Percentiles rank a stretch among this genome's conserved stretches.
Evolutionary conservation across 2,113 vertebrate genomes (phyloP).

Genomic region (Tauraco erythrolophus): DNA sequence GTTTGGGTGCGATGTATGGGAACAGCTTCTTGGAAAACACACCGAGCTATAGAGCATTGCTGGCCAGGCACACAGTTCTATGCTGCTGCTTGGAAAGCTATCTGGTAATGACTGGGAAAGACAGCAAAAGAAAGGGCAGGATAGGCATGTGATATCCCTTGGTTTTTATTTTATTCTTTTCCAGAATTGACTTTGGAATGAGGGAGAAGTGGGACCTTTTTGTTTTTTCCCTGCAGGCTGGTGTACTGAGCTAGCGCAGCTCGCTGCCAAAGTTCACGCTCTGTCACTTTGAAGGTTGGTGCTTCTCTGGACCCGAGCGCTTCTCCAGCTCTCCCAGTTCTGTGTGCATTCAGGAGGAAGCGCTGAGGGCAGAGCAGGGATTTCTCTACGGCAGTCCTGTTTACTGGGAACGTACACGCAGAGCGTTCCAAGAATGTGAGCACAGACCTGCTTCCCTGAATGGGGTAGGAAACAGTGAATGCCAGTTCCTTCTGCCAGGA

Average conservation of each 20-base stretch:
- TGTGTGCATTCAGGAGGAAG: not conserved
- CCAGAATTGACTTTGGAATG: not conserved
- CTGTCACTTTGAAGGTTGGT: not conserved
- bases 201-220: not conserved
- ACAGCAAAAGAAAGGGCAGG: not conserved
- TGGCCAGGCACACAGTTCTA: accelerated
- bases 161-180: not conserved
- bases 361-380: not conserved
- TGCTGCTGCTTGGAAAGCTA: not conserved
- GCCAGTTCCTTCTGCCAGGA: not conserved
- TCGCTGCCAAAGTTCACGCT: accelerated
- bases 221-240: not conserved
- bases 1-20: accelerated
- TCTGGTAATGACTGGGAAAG: not conserved
- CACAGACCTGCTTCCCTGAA: not conserved
- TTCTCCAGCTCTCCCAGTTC: accelerated
- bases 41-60: accelerated
- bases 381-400: not conserved
- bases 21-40: not conserved
- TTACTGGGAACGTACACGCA: not conserved
- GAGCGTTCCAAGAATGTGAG: not conserved
- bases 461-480: not conserved
- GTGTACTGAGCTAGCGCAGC: not conserved
- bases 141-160: not conserved
- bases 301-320: not conserved